Evolutionary conservation across 1,140 invertebrate species (phyloP).

Genomic region (Lysiphlebus fabarum): DNA sequence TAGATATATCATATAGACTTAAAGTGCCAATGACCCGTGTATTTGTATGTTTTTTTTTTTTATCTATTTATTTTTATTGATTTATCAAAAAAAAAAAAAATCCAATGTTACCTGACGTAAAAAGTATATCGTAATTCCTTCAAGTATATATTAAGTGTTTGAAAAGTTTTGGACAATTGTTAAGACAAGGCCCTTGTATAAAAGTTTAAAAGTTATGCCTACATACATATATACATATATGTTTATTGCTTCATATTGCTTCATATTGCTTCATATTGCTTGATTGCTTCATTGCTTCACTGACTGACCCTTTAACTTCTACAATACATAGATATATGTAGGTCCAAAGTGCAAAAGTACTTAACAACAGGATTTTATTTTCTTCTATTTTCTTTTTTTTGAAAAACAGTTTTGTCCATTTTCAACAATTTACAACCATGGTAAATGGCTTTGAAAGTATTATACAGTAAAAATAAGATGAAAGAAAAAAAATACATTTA

Average conservation of each 20-base stretch:
- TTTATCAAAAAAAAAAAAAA: not conserved
- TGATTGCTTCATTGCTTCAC: conserved; percentile 5
- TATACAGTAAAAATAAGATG: no score
- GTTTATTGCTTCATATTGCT: no score
- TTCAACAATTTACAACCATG: no score
- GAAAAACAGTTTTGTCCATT: no score
- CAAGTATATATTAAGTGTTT: conserved; percentile 12
- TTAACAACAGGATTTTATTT: conserved; percentile 6
- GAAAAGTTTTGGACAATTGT: conserved; percentile 6
- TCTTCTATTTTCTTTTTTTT: not conserved
- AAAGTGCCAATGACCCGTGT: not conserved
- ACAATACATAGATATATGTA: no score
- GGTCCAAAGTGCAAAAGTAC: conserved; percentile 22
- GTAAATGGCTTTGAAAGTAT: no score
- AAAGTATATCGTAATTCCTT: not conserved
- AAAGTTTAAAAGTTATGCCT: conserved; percentile 22
- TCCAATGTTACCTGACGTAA: not conserved
- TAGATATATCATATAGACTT: no score
- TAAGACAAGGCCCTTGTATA: conserved; percentile 4
- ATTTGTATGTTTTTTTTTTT: not conserved
- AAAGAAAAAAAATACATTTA: no score
- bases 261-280: no score
- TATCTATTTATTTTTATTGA: not conserved
- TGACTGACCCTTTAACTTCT: no score
- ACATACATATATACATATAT: no score